A percentile compares a stretch with the other conserved stretches of the same genome.
Evolutionary conservation across 2,888 invertebrate genomes (phyloP).

Genomic region (Rhodophaea formosa): DNA sequence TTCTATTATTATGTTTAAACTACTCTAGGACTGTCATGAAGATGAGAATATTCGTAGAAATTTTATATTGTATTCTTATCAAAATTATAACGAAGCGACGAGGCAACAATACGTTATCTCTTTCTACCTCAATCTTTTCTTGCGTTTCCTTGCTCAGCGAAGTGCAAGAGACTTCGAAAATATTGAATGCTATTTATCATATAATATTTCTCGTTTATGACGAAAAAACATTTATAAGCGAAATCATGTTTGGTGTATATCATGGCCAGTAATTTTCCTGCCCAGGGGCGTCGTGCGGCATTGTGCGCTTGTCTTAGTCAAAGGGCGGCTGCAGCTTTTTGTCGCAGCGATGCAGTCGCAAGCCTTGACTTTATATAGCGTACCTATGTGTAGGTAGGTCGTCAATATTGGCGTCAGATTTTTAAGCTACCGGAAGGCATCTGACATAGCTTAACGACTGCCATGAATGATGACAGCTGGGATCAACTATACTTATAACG

Average conservation of each 20-base stretch:
- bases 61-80: not conserved
- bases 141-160: not conserved
- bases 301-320: conserved; percentile 34
- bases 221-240: not conserved
- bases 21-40: too few relatives aligned
- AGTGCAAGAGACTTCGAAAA: not conserved
- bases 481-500: too few relatives aligned
- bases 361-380: too few relatives aligned
- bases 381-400: too few relatives aligned
- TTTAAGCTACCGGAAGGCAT: too few relatives aligned
- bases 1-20: too few relatives aligned
- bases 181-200: not conserved
- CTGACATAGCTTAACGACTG: too few relatives aligned
- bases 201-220: not conserved
- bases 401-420: too few relatives aligned
- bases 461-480: too few relatives aligned
- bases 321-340: conserved; percentile 41
- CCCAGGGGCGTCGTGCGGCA: not conserved
- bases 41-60: conserved; percentile 5
- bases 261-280: not conserved
- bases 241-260: not conserved
- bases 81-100: too few relatives aligned
- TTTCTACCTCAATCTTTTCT: not conserved
- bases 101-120: not conserved
- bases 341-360: conserved; percentile 45